These are phyloP conservation scores for Parauchenoglanis ngamensis DNA, from an alignment of 2,797 vertebrate species.

Conservation along the genomic window DNA sequence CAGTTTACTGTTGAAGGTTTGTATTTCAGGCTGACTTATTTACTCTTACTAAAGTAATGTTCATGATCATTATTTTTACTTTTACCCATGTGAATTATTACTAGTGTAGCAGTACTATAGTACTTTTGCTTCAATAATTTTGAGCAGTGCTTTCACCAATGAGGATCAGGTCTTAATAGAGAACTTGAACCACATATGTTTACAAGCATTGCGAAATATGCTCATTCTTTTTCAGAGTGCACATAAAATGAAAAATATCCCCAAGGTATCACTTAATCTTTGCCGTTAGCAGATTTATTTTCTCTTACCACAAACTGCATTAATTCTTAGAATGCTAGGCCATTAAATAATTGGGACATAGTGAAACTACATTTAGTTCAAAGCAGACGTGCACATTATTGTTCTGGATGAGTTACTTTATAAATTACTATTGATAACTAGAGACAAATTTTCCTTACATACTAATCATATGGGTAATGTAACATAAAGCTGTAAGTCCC, in stretches of 20 bases:
- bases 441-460: slow-evolving; percentile 1
- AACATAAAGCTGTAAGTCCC: neutral
- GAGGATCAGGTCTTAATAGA: neutral
- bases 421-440: slow-evolving; percentile 26
- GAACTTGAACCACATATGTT: neutral
- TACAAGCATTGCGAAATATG: slow-evolving; percentile 8
- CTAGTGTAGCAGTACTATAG: neutral
- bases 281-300: slow-evolving; percentile 14
- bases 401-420: slow-evolving; percentile 26
- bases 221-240: neutral
- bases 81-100: neutral
- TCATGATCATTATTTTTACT: neutral
- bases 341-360: neutral
- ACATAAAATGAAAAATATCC: neutral
- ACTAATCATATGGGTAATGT: slow-evolving; percentile 16
- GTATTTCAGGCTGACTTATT: neutral
- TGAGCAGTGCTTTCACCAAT: neutral
- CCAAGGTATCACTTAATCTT: slow-evolving; percentile 4
- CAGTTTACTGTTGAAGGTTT: neutral
- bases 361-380: neutral
- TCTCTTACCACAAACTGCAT: neutral
- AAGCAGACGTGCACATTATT: slow-evolving; percentile 22
- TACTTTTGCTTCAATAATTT: neutral
- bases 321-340: slow-evolving; percentile 5
- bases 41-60: neutral